phyloP scores from a whole-genome alignment of 2,888 invertebrate genomes.

The Protodeltote pygarga region DNA sequence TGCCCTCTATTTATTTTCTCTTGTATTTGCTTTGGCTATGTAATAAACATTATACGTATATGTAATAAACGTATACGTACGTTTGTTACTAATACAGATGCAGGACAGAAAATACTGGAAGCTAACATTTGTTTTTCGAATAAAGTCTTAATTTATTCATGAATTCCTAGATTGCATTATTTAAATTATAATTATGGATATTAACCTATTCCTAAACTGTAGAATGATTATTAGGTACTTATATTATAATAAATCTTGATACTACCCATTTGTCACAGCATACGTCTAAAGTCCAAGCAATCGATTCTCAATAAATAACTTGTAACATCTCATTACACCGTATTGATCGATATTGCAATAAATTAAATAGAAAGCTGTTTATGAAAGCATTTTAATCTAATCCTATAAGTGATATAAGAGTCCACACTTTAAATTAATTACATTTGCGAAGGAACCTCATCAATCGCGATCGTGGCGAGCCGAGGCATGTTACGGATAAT shows the following conservation, averaged over 20 bases:
- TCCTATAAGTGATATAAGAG: slow-evolving; percentile 44
- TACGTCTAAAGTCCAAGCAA: slow-evolving; percentile 21
- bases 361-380: slow-evolving; percentile 45
- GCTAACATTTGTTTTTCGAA: not conserved
- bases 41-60: slow-evolving; percentile 9
- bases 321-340: slow-evolving; percentile 25
- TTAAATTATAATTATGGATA: too few species aligned
- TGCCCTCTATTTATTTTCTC: slow-evolving; percentile 7
- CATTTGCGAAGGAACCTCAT: slow-evolving; percentile 57
- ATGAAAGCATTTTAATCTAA: slow-evolving; percentile 35
- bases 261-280: slow-evolving; percentile 11
- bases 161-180: not conserved
- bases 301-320: slow-evolving; percentile 19
- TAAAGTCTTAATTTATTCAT: too few species aligned
- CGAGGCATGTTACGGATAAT: slow-evolving; percentile 55
- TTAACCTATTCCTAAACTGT: too few species aligned
- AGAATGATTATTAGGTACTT: too few species aligned
- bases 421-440: slow-evolving; percentile 61
- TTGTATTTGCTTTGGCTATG: slow-evolving; percentile 1
- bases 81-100: not conserved
- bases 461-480: slow-evolving; percentile 48
- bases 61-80: too few species aligned
- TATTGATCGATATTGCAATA: slow-evolving; percentile 37
- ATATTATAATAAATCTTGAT: slow-evolving; percentile 24
- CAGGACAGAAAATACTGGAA: not conserved